Evolutionary conservation across 2,888 invertebrate species (phyloP).

Genomic region (Nymphalis polychloros): DNA sequence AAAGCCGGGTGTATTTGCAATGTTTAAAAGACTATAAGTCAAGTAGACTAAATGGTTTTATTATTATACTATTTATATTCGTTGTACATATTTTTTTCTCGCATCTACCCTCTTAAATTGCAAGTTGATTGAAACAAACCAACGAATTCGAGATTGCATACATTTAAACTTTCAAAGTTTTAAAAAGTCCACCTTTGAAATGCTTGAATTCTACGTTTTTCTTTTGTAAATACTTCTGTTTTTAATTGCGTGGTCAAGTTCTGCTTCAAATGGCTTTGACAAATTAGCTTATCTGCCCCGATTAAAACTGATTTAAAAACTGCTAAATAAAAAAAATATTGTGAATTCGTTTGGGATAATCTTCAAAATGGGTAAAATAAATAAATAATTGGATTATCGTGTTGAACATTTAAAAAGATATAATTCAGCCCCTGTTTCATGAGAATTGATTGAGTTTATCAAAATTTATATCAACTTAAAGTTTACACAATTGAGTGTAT

Average conservation of each 20-base stretch:
- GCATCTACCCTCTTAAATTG: neutral
- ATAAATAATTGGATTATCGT: too few relatives aligned
- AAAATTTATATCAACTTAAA: too few relatives aligned
- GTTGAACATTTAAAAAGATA: too few relatives aligned
- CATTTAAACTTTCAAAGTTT: neutral
- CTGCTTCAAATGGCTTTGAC: neutral
- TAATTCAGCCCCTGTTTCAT: too few relatives aligned
- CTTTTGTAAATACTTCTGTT: neutral
- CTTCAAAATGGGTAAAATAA: too few relatives aligned
- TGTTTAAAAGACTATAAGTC: constrained; percentile 29
- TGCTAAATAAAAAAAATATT: neutral
- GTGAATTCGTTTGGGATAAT: too few relatives aligned
- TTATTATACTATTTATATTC: neutral
- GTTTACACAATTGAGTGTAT: too few relatives aligned
- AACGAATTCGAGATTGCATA: neutral
- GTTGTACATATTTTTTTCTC: neutral
- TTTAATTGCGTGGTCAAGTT: neutral
- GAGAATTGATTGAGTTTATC: too few relatives aligned
- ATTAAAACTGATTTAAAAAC: too few relatives aligned
- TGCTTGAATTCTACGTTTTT: neutral
- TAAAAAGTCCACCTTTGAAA: neutral
- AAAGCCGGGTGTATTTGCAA: constrained; percentile 21
- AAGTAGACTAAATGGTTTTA: constrained; percentile 23
- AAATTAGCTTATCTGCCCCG: too few relatives aligned
- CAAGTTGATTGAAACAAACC: constrained; percentile 5